phyloP scores from a whole-genome alignment of 1,140 invertebrate species.

The Coptotermes formosanus region DNA sequence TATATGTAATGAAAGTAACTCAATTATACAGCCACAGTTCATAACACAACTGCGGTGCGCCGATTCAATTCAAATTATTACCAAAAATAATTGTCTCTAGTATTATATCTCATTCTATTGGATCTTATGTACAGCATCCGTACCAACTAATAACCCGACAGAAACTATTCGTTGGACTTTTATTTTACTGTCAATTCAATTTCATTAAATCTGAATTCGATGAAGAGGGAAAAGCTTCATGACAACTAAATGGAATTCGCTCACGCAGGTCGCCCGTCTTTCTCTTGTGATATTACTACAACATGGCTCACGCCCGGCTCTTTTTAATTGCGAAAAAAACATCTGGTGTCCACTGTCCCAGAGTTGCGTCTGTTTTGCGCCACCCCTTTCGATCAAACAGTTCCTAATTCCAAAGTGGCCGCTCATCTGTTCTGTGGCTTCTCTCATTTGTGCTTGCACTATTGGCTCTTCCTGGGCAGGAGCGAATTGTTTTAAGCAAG shows the following conservation, averaged over 20 bases:
- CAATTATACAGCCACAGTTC: not conserved
- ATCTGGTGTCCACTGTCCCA: not conserved
- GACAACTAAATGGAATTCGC: conserved; percentile 1
- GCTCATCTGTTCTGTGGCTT: not conserved
- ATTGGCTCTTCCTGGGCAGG: no score
- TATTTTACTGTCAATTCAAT: not conserved
- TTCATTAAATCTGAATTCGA: not conserved
- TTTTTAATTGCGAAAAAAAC: not conserved
- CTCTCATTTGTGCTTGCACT: no score
- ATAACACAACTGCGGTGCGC: not conserved
- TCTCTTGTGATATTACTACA: not conserved
- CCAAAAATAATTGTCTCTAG: not conserved
- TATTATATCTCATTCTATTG: not conserved
- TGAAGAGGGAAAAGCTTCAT: not conserved
- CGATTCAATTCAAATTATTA: conserved; percentile 4
- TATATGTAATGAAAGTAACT: not conserved
- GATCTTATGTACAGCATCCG: no score
- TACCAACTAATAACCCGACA: not conserved
- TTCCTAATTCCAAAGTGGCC: not conserved
- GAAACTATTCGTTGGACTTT: not conserved
- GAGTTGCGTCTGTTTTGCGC: no score
- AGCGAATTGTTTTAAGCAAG: no score
- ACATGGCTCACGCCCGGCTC: not conserved
- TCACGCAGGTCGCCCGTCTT: not conserved
- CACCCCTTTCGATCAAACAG: no score